phyloP scores from a whole-genome alignment of 2,888 invertebrate genomes.

The Drosophila setosimentum region DNA sequence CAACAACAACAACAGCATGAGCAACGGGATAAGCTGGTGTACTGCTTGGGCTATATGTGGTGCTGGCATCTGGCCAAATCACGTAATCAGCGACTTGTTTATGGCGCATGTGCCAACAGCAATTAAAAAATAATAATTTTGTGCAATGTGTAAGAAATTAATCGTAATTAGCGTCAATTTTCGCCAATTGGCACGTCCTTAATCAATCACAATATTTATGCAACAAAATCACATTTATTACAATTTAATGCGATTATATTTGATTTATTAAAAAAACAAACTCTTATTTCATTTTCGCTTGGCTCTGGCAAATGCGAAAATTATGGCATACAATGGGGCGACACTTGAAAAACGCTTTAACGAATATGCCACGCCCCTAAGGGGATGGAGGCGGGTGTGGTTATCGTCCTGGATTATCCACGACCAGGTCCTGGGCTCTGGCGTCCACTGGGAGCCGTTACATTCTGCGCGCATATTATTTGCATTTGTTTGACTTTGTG shows the following conservation, averaged over 20 bases:
- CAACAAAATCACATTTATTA: slow-evolving; percentile 32
- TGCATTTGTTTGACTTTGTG: slow-evolving; percentile 48
- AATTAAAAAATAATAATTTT: slow-evolving; percentile 22
- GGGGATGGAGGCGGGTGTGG: not conserved
- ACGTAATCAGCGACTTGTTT: slow-evolving; percentile 79
- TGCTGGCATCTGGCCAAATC: slow-evolving; percentile 77
- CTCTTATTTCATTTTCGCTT: not conserved
- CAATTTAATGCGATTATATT: slow-evolving; percentile 33
- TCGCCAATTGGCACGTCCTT: slow-evolving; percentile 3
- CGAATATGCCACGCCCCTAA: slow-evolving; percentile 58
- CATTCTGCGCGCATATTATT: slow-evolving; percentile 35
- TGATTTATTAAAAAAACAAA: slow-evolving; percentile 22
- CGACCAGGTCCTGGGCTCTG: slow-evolving; percentile 10
- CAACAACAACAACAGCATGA: slow-evolving; percentile 27
- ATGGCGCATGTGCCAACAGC: slow-evolving; percentile 75
- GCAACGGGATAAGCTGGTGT: slow-evolving; percentile 19
- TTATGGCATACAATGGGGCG: slow-evolving; percentile 56
- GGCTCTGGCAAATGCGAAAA: slow-evolving; percentile 50
- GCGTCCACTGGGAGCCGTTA: slow-evolving; percentile 33
- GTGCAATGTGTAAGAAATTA: slow-evolving; percentile 51
- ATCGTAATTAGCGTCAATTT: slow-evolving; percentile 76
- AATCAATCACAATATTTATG: slow-evolving; percentile 17
- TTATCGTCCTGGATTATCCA: slow-evolving; percentile 7
- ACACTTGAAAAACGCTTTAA: slow-evolving; percentile 60
- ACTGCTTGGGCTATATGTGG: slow-evolving; percentile 35